Conservation (phyloP, 2,113 vertebrate species). For the Epinephelus moara region DNA sequence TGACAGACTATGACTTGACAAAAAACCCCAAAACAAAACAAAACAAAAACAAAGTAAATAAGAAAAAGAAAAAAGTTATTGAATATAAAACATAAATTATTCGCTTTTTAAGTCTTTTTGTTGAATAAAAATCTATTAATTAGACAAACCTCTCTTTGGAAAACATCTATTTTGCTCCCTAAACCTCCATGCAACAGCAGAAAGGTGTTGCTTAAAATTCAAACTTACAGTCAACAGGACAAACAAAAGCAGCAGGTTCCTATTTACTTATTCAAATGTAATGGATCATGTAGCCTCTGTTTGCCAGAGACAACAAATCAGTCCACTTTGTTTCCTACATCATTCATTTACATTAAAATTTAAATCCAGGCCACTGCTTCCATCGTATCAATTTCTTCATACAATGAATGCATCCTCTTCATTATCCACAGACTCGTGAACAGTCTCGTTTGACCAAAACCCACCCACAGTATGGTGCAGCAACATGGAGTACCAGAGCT, state of each 20-base stretch:
- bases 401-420: conserved; percentile 67
- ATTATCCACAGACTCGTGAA: conserved; percentile 55
- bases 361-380: conserved; percentile 67
- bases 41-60: not conserved
- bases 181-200: not conserved
- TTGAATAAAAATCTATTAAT: not conserved
- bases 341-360: conserved; percentile 84
- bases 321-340: conserved; percentile 82
- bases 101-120: not conserved
- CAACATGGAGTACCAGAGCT: not conserved
- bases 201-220: conserved; percentile 27
- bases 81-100: not conserved
- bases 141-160: not conserved
- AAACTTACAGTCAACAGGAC: not conserved
- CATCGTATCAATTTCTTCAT: conserved; percentile 69
- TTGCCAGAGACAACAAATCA: conserved; percentile 75
- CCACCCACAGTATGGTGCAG: not conserved
- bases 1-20: not conserved
- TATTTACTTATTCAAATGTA: conserved; percentile 79
- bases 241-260: conserved; percentile 46
- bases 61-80: too few relatives aligned
- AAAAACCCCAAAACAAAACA: not conserved
- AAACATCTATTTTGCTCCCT: not conserved
- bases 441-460: conserved; percentile 38
- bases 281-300: conserved; percentile 51